These are phyloP conservation scores for Rhinoderma darwinii DNA, from an alignment of 2,113 vertebrate genomes.

Conservation along the genomic window DNA sequence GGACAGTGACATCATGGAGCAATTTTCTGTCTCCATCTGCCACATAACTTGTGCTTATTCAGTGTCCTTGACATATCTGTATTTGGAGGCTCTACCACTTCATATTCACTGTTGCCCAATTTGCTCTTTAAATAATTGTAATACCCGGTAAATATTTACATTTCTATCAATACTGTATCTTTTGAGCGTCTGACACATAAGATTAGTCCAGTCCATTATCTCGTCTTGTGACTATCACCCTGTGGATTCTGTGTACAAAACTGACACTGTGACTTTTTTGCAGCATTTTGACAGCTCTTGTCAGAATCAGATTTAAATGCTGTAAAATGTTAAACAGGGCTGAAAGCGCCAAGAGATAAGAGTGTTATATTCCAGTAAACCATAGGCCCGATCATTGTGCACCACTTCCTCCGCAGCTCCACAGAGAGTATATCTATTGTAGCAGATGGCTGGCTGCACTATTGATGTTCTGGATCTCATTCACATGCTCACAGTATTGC, in stretches of 20 bases:
- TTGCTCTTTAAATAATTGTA: background rate
- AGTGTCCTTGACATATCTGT: too few species aligned
- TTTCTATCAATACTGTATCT: background rate
- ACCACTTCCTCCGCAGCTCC: background rate
- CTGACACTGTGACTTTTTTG: background rate
- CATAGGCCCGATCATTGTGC: background rate
- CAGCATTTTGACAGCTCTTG: conserved; percentile 16
- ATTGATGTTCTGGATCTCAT: conserved; percentile 34
- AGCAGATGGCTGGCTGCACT: conserved; percentile 33
- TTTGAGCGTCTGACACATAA: background rate
- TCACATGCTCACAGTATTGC: background rate
- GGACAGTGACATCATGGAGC: too few species aligned
- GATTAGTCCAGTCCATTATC: background rate
- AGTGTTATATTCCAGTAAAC: conserved; percentile 32
- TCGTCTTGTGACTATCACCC: conserved; percentile 20
- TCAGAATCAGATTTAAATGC: background rate
- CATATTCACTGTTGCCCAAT: background rate
- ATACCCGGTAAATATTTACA: background rate
- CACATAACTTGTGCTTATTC: too few species aligned
- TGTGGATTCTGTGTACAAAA: background rate
- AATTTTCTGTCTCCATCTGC: too few species aligned
- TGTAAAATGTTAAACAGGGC: background rate
- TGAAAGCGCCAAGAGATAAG: background rate
- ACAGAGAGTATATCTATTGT: background rate
- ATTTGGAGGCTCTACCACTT: too few species aligned